Conservation (phyloP, 2,888 invertebrate genomes). For the Elgonia sp. region DNA sequence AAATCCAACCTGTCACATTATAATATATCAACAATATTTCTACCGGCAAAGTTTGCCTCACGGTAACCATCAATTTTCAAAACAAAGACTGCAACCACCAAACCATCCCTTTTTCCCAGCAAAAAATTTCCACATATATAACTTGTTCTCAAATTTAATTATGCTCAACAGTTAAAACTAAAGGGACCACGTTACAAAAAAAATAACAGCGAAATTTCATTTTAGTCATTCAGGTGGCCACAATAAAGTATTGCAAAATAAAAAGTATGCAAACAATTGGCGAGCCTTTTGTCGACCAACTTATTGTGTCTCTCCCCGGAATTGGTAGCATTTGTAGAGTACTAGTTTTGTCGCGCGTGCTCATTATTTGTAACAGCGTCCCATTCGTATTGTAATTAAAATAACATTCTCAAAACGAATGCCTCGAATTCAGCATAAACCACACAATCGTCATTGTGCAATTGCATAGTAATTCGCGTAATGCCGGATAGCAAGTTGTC, state of each 20-base stretch:
- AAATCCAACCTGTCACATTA: constrained; percentile 18
- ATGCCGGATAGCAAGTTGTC: constrained; percentile 49
- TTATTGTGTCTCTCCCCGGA: constrained; percentile 25
- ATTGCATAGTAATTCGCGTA: constrained; percentile 41
- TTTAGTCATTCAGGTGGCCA: neutral
- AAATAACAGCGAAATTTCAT: constrained; percentile 22
- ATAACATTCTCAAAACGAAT: constrained; percentile 39
- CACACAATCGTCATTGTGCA: constrained; percentile 46
- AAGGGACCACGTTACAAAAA: neutral
- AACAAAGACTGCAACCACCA: neutral
- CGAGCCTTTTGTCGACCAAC: constrained; percentile 30
- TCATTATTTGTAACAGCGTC: constrained; percentile 52
- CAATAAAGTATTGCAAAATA: constrained; percentile 42
- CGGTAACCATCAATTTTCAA: too few relatives aligned
- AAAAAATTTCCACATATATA: neutral
- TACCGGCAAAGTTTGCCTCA: neutral
- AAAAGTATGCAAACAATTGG: neutral
- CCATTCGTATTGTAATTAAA: constrained; percentile 60
- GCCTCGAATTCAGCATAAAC: constrained; percentile 19
- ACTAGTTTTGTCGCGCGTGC: constrained; percentile 23
- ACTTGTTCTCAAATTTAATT: neutral
- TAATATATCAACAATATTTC: constrained; percentile 24
- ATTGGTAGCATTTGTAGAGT: neutral
- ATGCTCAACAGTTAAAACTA: neutral
- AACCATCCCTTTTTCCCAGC: neutral